Evolutionary conservation across 2,113 vertebrate species (phyloP).

Genomic region (Herpailurus yagouaroundi): DNA sequence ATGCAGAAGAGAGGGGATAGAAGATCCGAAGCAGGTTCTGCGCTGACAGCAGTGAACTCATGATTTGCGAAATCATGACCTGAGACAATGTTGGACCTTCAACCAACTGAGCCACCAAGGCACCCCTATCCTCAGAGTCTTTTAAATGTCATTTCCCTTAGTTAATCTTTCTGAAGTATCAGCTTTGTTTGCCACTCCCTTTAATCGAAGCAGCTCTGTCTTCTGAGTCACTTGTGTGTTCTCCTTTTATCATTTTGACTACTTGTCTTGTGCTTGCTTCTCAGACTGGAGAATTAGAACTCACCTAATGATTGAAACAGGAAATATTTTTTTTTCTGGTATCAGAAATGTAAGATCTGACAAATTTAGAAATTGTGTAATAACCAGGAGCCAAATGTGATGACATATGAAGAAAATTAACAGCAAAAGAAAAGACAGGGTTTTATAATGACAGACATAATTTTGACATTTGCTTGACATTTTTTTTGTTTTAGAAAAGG

Average conservation of each 20-base stretch:
- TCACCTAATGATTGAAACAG: not conserved
- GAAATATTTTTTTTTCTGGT: not conserved
- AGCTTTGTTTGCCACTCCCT: not conserved
- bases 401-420: not conserved
- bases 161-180: not conserved
- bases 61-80: no score
- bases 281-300: not conserved
- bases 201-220: not conserved
- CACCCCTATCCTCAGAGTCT: not conserved
- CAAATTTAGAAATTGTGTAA: not conserved
- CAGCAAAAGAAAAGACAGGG: not conserved
- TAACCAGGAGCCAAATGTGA: not conserved
- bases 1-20: no score
- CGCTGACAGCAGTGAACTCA: no score
- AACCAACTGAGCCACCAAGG: no score
- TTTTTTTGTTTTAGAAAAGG: not conserved
- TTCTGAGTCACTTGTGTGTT: not conserved
- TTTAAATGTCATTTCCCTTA: not conserved
- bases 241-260: not conserved
- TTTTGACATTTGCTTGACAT: not conserved
- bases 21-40: no score
- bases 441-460: not conserved
- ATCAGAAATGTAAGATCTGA: not conserved
- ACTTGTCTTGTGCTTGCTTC: not conserved
- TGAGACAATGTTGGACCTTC: no score